Evolutionary conservation across 2,888 invertebrate genomes (phyloP).

Genomic region (Dynastes grantii): DNA sequence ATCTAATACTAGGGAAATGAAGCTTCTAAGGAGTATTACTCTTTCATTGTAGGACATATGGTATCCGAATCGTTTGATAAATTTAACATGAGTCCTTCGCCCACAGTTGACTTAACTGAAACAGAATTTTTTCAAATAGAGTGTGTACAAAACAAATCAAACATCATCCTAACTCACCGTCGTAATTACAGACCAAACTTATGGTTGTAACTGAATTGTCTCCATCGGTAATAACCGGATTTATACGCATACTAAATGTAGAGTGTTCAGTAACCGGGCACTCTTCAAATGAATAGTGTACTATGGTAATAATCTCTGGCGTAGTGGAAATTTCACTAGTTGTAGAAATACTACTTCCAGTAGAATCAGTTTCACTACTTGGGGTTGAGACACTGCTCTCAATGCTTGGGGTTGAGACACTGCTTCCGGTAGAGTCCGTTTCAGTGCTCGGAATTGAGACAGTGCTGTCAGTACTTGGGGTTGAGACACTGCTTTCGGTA

Average conservation of each 20-base stretch:
- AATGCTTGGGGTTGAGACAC: not conserved
- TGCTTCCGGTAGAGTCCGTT: not conserved
- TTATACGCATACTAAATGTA: not conserved
- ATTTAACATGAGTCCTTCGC: not conserved
- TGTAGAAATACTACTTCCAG: not conserved
- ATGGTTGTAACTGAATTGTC: not conserved
- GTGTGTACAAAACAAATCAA: not conserved
- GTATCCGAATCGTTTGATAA: not conserved
- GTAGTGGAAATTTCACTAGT: not conserved
- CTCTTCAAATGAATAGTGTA: not conserved
- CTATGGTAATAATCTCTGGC: not conserved
- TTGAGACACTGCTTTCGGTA: not conserved
- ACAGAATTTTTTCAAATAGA: not conserved
- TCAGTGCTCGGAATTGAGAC: not conserved
- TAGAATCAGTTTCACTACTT: not conserved
- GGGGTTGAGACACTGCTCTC: not conserved
- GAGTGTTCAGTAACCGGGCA: not conserved
- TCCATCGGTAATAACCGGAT: not conserved
- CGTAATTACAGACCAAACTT: not conserved
- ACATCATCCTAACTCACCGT: not conserved
- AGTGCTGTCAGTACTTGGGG: not conserved
- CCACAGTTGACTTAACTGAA: not conserved
- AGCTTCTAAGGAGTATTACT: no score
- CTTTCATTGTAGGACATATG: not conserved
- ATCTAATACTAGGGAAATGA: no score